Evolutionary conservation across 2,888 invertebrate species (phyloP), one percentile per base, ranked within the genome.

Genomic region (Himalopsyche kuldschensis): DNA sequence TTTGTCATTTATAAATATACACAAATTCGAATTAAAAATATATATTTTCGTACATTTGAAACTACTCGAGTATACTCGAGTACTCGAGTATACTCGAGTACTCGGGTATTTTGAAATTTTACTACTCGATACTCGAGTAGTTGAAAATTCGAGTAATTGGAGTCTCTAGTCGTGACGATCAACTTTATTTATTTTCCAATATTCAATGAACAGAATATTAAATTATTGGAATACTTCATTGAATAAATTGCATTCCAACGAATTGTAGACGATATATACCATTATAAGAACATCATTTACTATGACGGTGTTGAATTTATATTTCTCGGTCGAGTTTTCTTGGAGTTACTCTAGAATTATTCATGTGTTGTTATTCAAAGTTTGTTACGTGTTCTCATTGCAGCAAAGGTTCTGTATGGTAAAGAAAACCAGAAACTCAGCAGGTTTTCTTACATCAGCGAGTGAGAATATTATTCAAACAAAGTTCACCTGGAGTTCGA

Each of bases 341-440:
- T 63, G 55, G 46, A 47, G 80, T 55, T 17, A 63, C 80, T 80
- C 63, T 4, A 30, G 55, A 80, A 80, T 80, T 80, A 80, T 80
- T 80, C 80, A 80, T 63, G 80, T 80, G 80, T 80, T 80, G 80
- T 80, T 55, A 80, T 80, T 63, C 80, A 80, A 80, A 80, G 55
- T 80, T 80, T 63, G 80, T 63, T 63, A 63, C 79, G 79, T 79
- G 79, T 79, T 79, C 79, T 79, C 79, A 46, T 41, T 79, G 41
- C 76, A 76, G 69, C 27, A 11, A 69, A 69, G 69, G 69, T 69
- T 27, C 15, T 69, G 69, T 30, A 69, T 27, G 27, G 69, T 30
- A 69, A 69, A 69, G 69, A 69, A 69, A 69, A 69, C 69, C 69
- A 69, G 69, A 69, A 69, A 69, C 69, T 69, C 27, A 4, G 24